Base-by-base conservation (phyloP, 92 coral and sea anemone genomes). In the Zoanthus sansibaricus region DNA sequence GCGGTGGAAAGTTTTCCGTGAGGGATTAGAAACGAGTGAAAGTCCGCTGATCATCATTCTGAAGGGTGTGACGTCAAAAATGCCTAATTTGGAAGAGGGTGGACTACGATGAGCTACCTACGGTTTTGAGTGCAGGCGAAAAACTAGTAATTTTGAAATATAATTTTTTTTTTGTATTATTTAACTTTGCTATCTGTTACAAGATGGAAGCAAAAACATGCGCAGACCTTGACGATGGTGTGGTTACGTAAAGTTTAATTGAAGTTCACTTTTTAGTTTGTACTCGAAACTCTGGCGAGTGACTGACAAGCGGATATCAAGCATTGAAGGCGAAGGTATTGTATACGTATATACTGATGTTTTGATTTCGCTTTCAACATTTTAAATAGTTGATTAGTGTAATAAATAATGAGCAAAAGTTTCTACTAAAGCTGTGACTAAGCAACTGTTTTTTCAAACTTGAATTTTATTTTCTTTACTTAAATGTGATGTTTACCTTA, bases 11-110 rank as follows among this genome's bases (percentile, higher is more conserved):
- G 17, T 37, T 16, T 58, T 49, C 16, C 30, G 73, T 51, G 82
- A 74, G 83, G 44, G 71, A 58, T 47, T 73, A 44, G 82, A 42
- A 30, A 61, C 64, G 49, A 75, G 64, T 75, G 46, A 56, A 51
- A 47, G 45, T 75, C 79, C 82, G 79, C 82, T 73, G 82, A 17
- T 13, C 45, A 20, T 37, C 42, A 37, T 37, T 37, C 3, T 37
- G 42, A 37, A 37, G 42, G 42, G 6, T 64, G 62, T 80, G 85
- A 80, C 55, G 85, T 80, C 62, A 80, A 2, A 10, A 64, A 2
- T 18, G 51, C 75, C 85, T 45, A 66, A 80, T 66, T 80, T 80
- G 75, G 85, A 44, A 47, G 16, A 30, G 83, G 83, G 83, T 78
- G 55, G 83, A 18, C 56, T 61, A 66, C 1, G 69, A 17, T 61